Conservation (phyloP, 2,113 vertebrate species). For the Periophthalmodon schlosseri region DNA sequence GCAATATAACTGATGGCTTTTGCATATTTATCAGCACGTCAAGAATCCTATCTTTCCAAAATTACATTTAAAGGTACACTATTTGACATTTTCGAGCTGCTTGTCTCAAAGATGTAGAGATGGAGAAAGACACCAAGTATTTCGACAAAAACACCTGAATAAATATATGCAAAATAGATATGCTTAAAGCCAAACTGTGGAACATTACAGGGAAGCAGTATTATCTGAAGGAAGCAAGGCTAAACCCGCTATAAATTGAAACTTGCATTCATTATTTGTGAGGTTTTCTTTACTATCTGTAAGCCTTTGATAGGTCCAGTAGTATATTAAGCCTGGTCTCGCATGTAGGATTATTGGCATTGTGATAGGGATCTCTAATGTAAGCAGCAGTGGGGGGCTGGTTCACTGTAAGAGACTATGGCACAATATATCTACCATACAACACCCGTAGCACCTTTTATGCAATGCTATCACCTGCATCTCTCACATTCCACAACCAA, state of each 20-base stretch:
- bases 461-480: conserved; percentile 12
- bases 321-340: neutral
- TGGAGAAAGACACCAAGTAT: too few species aligned
- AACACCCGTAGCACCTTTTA: conserved; percentile 6
- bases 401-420: neutral
- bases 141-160: too few species aligned
- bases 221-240: neutral
- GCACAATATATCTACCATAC: neutral
- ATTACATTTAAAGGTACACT: too few species aligned
- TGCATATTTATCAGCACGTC: too few species aligned
- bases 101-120: too few species aligned
- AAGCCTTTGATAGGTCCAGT: neutral
- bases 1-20: too few species aligned
- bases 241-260: neutral
- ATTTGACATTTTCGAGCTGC: too few species aligned
- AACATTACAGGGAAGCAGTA: too few species aligned
- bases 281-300: neutral
- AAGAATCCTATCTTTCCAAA: too few species aligned
- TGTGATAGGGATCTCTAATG: conserved; percentile 14
- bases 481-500: conserved; percentile 5
- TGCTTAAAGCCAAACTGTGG: too few species aligned
- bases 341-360: conserved; percentile 15
- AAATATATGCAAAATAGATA: too few species aligned
- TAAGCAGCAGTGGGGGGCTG: conserved; percentile 4
- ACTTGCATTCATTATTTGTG: neutral